Evolutionary conservation across 2,113 vertebrate genomes (phyloP), one percentile per base, ranked within the genome.

Genomic region (Seriola quinqueradiata): DNA sequence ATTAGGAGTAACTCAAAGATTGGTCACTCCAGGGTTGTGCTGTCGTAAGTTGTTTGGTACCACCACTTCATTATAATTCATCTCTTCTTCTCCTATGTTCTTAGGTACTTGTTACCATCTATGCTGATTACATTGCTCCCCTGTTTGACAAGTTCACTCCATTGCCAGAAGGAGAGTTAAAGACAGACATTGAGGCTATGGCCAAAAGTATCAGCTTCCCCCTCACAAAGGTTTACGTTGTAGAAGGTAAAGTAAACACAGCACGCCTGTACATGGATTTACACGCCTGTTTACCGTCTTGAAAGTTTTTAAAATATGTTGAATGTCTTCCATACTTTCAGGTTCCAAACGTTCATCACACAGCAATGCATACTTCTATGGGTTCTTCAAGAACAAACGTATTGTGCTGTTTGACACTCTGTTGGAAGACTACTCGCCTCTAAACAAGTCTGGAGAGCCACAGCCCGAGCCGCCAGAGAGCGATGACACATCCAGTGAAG

Each of bases 291-390:
- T 25, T 58, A 58, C 28, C 14, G 7, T 25, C 1, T 28, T 28
- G 1, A 23, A 52, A n/a, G 28, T 57, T 40, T 17, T 28, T 52
- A 6, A 42, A 2, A 8, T 10, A 42, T 10, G 10, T 11, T 71
- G 0, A 54, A 68, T 36, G 32, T 61, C 44, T 83, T 79, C 70
- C 16, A 5, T 90, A 21, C 77, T 79, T 70, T 52, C 90, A 99
- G 98, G 98, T 75, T 99, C 98, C 67, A 99, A 99, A 90, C 97
- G 98, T 79, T 99, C 98, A 1, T 99, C 98, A 28, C 98, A 99
- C 76, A 99, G 98, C 96, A 99, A 99, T 85, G 98, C 98, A 9
- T 99, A 99, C 92, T 99, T 99, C 91, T 99, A 99, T 70, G 98
- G 98, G 28, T 99, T 99, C 94, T 99, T 99, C 93, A 99, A 99